These are phyloP conservation scores for Nephila pilipes DNA, from an alignment of 1,140 invertebrate species.

Conservation along the genomic window DNA sequence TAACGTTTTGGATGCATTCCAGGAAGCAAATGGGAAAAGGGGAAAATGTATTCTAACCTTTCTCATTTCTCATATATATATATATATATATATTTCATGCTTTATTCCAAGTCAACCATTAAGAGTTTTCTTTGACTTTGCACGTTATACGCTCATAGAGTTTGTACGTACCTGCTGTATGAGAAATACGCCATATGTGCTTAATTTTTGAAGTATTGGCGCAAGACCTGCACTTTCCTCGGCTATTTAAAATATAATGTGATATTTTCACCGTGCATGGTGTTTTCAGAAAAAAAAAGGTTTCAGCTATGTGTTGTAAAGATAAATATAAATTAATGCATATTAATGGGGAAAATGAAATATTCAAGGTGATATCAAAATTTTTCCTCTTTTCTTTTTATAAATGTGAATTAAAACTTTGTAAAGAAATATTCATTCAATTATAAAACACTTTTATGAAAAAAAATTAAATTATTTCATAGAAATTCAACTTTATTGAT, in stretches of 20 bases:
- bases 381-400: too few species aligned
- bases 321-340: neutral
- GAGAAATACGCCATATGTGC: constrained; percentile 3
- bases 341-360: neutral
- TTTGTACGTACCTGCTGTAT: constrained; percentile 28
- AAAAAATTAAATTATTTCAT: too few species aligned
- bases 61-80: constrained; percentile 7
- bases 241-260: neutral
- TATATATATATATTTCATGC: constrained; percentile 57
- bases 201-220: neutral
- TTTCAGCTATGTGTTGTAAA: neutral
- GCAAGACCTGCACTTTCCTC: neutral
- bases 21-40: constrained; percentile 24
- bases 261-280: neutral
- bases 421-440: too few species aligned
- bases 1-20: constrained; percentile 37
- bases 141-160: neutral
- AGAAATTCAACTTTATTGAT: too few species aligned
- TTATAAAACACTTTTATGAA: too few species aligned
- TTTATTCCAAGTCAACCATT: constrained; percentile 12
- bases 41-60: constrained; percentile 17
- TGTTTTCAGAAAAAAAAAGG: neutral
- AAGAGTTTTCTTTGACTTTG: constrained; percentile 3
- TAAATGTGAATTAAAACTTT: too few species aligned
- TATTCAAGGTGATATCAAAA: too few species aligned